Conservation (phyloP, 2,888 invertebrate species). For the Eupithecia tripunctaria region DNA sequence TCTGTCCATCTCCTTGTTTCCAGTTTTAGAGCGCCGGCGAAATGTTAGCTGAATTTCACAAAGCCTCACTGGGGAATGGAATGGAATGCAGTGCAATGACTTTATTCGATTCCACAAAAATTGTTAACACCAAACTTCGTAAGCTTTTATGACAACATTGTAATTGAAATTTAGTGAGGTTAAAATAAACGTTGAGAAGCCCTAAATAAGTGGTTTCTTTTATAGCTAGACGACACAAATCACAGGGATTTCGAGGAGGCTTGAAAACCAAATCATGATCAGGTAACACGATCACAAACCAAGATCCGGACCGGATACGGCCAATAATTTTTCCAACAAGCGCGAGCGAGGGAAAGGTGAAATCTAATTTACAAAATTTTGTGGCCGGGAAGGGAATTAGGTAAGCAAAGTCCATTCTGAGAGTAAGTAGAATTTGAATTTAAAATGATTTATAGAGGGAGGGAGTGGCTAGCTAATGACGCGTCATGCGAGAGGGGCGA, state of each 20-base stretch:
- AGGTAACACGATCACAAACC: slow-evolving; percentile 59
- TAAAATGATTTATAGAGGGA: slow-evolving; percentile 83
- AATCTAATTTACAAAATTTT: slow-evolving; percentile 81
- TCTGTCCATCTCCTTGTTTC: slow-evolving; percentile 41
- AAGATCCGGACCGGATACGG: slow-evolving; percentile 66
- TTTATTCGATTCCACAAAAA: neutral
- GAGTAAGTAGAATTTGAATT: slow-evolving; percentile 84
- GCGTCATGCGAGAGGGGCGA: slow-evolving; percentile 82
- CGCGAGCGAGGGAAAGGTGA: slow-evolving; percentile 67
- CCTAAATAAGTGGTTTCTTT: neutral
- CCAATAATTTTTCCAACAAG: slow-evolving; percentile 66
- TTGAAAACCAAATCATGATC: slow-evolving; percentile 54
- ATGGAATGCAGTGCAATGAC: slow-evolving; percentile 8
- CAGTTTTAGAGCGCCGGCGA: slow-evolving; percentile 38
- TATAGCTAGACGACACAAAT: slow-evolving; percentile 4
- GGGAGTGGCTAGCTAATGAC: slow-evolving; percentile 84
- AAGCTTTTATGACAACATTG: neutral
- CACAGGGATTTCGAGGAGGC: slow-evolving; percentile 31
- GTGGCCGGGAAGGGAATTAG: slow-evolving; percentile 78
- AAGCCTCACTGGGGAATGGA: slow-evolving; percentile 14
- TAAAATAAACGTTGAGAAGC: neutral
- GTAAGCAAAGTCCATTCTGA: slow-evolving; percentile 81
- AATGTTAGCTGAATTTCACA: slow-evolving; percentile 32
- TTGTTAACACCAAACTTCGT: neutral
- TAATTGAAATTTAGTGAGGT: neutral